Evolutionary conservation across 2,113 vertebrate species (phyloP).

Genomic region (Athene cunicularia): DNA sequence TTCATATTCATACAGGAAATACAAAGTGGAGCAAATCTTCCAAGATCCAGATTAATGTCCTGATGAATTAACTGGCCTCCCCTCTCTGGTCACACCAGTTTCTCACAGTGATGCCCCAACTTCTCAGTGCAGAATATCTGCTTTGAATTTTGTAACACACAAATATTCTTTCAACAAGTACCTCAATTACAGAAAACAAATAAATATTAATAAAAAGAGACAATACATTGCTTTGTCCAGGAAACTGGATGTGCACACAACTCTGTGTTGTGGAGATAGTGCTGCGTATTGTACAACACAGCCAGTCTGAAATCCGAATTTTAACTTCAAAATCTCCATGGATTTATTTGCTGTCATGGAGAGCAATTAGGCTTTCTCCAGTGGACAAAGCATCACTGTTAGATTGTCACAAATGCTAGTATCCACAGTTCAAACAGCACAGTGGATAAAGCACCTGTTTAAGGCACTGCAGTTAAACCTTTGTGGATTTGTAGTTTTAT

Average conservation of each 20-base stretch:
- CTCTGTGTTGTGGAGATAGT: background rate
- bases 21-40: background rate
- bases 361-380: constrained; percentile 67
- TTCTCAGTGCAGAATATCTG: background rate
- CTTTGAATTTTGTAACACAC: background rate
- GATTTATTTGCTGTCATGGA: constrained; percentile 56
- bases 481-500: constrained; percentile 43
- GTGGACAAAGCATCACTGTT: constrained; percentile 4
- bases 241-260: background rate
- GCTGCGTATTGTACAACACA: background rate
- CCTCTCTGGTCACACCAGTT: background rate
- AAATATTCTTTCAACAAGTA: background rate
- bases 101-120: background rate
- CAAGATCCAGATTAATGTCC: background rate
- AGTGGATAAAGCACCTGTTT: constrained; percentile 35
- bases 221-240: background rate
- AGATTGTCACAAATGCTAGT: background rate
- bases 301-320: constrained; percentile 37
- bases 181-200: background rate
- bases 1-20: background rate
- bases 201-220: background rate
- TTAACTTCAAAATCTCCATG: constrained; percentile 50
- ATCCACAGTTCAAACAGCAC: constrained; percentile 10
- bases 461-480: constrained; percentile 13
- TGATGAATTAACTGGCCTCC: background rate